Conservation (phyloP, 2,113 vertebrate genomes). For the Cyrtonyx montezumae region DNA sequence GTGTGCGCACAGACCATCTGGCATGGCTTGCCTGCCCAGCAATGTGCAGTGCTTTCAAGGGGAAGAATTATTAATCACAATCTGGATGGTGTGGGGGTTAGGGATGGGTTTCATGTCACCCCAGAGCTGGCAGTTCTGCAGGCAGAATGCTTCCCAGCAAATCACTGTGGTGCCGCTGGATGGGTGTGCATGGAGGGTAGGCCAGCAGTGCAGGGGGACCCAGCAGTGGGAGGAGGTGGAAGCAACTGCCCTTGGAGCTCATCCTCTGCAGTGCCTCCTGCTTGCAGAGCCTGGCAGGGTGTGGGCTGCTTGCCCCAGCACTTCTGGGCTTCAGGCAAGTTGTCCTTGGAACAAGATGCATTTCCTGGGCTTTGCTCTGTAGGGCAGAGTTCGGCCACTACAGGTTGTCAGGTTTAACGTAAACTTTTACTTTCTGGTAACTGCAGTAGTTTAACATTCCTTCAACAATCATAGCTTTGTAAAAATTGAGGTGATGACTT, state of each 20-base stretch:
- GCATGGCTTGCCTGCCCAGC: neutral
- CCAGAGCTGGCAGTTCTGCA: neutral
- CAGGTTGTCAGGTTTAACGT: neutral
- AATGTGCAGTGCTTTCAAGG: neutral
- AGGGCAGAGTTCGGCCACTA: neutral
- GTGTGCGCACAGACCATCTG: constrained; percentile 57
- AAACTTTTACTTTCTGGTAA: neutral
- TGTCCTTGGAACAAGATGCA: constrained; percentile 22
- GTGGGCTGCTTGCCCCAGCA: neutral
- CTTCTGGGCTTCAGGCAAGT: constrained; percentile 23
- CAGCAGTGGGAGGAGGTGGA: neutral
- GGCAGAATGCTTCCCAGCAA: neutral
- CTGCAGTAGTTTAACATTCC: neutral
- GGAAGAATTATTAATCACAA: constrained; percentile 42
- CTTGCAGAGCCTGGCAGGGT: neutral
- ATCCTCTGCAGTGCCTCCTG: fast-evolving
- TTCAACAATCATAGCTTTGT: neutral
- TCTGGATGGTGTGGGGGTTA: constrained; percentile 1
- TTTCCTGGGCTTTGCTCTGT: constrained; percentile 18
- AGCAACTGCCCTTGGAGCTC: neutral
- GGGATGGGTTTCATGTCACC: neutral
- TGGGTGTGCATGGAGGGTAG: neutral
- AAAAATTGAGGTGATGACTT: neutral
- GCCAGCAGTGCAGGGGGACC: fast-evolving
- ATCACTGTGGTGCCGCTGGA: neutral